Percentiles rank a stretch among this genome's conserved stretches.
These are phyloP conservation scores for Proterorhinus semilunaris DNA, from an alignment of 2,113 vertebrate species.

Conservation along the genomic window DNA sequence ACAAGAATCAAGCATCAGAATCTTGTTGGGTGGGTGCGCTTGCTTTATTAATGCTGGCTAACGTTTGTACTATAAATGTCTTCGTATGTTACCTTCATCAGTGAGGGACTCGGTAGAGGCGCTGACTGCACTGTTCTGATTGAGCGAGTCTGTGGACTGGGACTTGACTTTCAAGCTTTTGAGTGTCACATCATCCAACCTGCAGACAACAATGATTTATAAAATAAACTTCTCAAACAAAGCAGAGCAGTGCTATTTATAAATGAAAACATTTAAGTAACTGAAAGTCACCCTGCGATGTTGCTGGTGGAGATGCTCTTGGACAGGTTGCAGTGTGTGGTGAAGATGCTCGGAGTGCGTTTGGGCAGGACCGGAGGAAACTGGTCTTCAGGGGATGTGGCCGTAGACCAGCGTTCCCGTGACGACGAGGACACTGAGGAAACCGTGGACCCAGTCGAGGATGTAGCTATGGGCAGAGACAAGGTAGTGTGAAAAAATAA, in stretches of 20 bases:
- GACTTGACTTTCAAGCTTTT: constrained; percentile 84
- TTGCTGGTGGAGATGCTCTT: constrained; percentile 95
- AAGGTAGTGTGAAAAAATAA: neutral
- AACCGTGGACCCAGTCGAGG: constrained; percentile 38
- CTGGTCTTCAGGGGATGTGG: constrained; percentile 79
- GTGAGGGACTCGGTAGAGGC: constrained; percentile 90
- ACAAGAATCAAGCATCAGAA: neutral
- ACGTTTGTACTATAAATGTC: neutral
- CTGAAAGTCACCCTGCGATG: constrained; percentile 82
- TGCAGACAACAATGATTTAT: constrained; percentile 36
- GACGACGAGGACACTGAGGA: constrained; percentile 46
- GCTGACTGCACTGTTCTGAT: constrained; percentile 86
- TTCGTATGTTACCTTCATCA: constrained; percentile 83
- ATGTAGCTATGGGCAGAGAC: constrained; percentile 25
- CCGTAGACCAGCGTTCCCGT: constrained; percentile 84
- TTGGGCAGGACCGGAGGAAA: constrained; percentile 34
- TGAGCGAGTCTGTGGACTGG: constrained; percentile 89
- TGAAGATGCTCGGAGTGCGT: constrained; percentile 70
- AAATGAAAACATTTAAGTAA: neutral
- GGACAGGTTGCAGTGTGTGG: constrained; percentile 73
- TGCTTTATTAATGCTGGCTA: neutral
- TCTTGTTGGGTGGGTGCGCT: neutral
- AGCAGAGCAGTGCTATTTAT: neutral
- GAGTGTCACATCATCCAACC: constrained; percentile 84
- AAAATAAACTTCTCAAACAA: neutral